Evolutionary conservation across 2,797 vertebrate species (phyloP).

Genomic region (Takifugu ocellatus): DNA sequence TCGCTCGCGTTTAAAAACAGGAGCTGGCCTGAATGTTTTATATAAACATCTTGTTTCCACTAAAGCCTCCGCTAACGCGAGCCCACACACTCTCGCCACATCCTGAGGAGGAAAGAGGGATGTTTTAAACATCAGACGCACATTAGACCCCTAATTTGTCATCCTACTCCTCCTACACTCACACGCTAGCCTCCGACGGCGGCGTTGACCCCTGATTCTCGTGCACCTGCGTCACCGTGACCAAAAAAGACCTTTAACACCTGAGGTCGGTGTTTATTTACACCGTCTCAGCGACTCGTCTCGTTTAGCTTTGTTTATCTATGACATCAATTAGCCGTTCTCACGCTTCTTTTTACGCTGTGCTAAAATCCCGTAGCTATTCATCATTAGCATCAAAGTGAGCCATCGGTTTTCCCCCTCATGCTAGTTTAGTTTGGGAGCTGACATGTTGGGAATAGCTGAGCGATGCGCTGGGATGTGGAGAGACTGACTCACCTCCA

Average conservation of each 20-base stretch:
- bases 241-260: constrained; percentile 7
- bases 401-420: too few species aligned
- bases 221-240: constrained; percentile 28
- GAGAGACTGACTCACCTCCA: too few species aligned
- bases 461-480: too few species aligned
- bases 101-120: background rate
- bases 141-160: constrained; percentile 26
- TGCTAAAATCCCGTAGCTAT: too few species aligned
- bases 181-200: background rate
- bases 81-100: background rate
- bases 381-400: too few species aligned
- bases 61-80: background rate
- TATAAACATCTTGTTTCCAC: too few species aligned
- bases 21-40: too few species aligned
- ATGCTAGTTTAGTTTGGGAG: too few species aligned
- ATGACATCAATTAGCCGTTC: background rate
- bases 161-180: constrained; percentile 2
- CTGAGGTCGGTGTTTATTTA: background rate
- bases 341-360: background rate
- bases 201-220: constrained; percentile 16
- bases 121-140: constrained; percentile 16
- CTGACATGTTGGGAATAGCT: too few species aligned
- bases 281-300: too few species aligned
- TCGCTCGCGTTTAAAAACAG: too few species aligned
- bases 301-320: too few species aligned